A percentile compares a stretch with the other conserved stretches of the same genome.
phyloP scores from a whole-genome alignment of 37 sponge, comb jelly and placozoan genomes.

The Diacarnus erythraeanus region DNA sequence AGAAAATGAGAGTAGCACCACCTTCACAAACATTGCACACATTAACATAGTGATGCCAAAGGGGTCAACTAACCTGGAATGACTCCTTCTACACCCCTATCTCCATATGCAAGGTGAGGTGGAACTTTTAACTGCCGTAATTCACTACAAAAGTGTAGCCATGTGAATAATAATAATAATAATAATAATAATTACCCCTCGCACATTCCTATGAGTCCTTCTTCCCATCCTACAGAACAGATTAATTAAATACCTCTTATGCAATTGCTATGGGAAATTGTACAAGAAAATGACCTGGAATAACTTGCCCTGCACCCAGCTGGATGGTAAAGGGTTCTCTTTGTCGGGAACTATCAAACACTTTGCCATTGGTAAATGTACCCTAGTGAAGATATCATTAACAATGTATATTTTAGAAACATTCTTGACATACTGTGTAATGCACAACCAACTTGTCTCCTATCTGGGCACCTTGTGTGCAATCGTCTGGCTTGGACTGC shows the following conservation, averaged over 20 bases:
- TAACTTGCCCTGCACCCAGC: slow-evolving; percentile 66
- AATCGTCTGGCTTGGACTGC: slow-evolving; percentile 57
- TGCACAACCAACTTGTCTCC: slow-evolving; percentile 65
- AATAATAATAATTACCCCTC: slow-evolving; percentile 46
- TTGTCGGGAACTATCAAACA: slow-evolving; percentile 69
- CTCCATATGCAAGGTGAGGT: slow-evolving; percentile 73
- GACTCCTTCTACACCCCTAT: slow-evolving; percentile 35
- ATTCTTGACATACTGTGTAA: slow-evolving; percentile 55
- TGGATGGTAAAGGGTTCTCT: slow-evolving; percentile 56
- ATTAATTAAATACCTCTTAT: neutral
- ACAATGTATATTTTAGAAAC: neutral
- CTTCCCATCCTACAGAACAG: slow-evolving; percentile 65
- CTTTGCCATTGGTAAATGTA: slow-evolving; percentile 57
- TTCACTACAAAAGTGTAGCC: slow-evolving; percentile 63
- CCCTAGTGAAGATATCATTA: no score
- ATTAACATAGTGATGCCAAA: neutral
- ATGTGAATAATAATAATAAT: no score
- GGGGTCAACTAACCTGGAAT: slow-evolving; percentile 56
- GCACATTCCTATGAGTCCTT: slow-evolving; percentile 78
- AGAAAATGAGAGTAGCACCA: slow-evolving; percentile 62
- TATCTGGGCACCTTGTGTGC: slow-evolving; percentile 35
- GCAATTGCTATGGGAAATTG: neutral
- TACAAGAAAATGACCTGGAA: slow-evolving; percentile 35
- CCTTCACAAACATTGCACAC: slow-evolving; percentile 17
- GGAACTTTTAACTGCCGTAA: slow-evolving; percentile 64